Conservation (phyloP, 2,888 invertebrate species). For the Caenorhabditis auriculariae region DNA sequence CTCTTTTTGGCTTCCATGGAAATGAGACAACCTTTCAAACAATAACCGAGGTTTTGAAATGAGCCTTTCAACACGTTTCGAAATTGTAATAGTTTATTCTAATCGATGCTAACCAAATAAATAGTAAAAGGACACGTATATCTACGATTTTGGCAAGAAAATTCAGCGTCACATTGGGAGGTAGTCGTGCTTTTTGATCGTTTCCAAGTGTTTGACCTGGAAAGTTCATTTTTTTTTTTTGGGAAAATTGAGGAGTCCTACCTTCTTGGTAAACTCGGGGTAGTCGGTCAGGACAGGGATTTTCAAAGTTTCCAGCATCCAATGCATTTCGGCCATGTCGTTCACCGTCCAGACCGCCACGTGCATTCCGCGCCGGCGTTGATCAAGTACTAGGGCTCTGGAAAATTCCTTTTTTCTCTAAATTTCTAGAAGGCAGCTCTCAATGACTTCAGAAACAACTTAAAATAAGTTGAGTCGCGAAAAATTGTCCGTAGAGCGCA, state of each 20-base stretch:
- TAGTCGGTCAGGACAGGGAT: slow-evolving; percentile 60
- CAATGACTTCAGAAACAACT: not conserved
- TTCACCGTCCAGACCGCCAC: slow-evolving; percentile 61
- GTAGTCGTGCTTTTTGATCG: slow-evolving; percentile 14
- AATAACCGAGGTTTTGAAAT: too few relatives aligned
- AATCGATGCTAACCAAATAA: too few relatives aligned
- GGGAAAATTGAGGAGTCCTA: not conserved
- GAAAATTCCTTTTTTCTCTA: not conserved
- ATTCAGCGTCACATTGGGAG: slow-evolving; percentile 25
- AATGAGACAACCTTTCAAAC: too few relatives aligned
- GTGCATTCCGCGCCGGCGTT: slow-evolving; percentile 30
- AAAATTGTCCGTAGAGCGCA: too few relatives aligned
- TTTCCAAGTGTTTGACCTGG: slow-evolving; percentile 9
- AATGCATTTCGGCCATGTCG: slow-evolving; percentile 56
- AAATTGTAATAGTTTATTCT: too few relatives aligned
- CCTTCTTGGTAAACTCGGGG: slow-evolving; percentile 40
- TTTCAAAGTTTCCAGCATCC: slow-evolving; percentile 55
- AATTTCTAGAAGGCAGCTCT: not conserved
- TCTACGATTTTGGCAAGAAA: too few relatives aligned
- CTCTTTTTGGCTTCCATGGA: too few relatives aligned
- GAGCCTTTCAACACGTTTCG: too few relatives aligned
- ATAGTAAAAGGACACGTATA: too few relatives aligned
- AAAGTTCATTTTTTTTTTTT: not conserved
- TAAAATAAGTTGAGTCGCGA: not conserved
- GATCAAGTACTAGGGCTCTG: slow-evolving; percentile 31